A percentile compares a stretch with the other conserved stretches of the same genome.
These are phyloP conservation scores for Muntiacus muntjak DNA, from an alignment of 2,113 vertebrate genomes.

Conservation along the genomic window DNA sequence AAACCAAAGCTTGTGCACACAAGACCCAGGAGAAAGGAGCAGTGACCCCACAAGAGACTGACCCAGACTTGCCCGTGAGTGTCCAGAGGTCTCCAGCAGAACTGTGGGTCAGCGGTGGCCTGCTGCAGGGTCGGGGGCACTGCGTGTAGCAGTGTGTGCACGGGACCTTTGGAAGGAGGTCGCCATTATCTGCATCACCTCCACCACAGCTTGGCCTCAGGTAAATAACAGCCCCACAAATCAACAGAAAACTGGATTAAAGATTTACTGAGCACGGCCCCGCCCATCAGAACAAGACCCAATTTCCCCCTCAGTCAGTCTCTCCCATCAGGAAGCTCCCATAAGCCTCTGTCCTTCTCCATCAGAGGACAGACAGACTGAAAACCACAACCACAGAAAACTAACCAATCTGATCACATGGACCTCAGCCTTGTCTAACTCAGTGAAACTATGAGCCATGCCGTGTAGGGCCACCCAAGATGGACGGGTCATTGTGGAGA, in stretches of 20 bases:
- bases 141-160: neutral
- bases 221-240: no score
- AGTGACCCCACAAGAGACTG: neutral
- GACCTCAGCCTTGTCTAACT: neutral
- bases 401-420: neutral
- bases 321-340: neutral
- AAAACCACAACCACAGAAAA: neutral
- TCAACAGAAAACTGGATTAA: no score
- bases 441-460: neutral
- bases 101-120: fast-evolving
- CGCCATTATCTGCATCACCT: neutral
- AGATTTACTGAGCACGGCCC: no score
- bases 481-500: fast-evolving
- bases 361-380: neutral
- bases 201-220: neutral
- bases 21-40: neutral
- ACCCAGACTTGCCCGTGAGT: neutral
- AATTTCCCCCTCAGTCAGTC: neutral
- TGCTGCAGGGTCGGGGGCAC: neutral
- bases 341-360: neutral
- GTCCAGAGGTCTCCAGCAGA: neutral
- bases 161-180: neutral
- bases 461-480: neutral
- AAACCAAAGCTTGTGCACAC: neutral
- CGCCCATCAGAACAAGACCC: neutral